Conservation (phyloP, 2,797 vertebrate genomes). For the Silurus lanzhouensis region DNA sequence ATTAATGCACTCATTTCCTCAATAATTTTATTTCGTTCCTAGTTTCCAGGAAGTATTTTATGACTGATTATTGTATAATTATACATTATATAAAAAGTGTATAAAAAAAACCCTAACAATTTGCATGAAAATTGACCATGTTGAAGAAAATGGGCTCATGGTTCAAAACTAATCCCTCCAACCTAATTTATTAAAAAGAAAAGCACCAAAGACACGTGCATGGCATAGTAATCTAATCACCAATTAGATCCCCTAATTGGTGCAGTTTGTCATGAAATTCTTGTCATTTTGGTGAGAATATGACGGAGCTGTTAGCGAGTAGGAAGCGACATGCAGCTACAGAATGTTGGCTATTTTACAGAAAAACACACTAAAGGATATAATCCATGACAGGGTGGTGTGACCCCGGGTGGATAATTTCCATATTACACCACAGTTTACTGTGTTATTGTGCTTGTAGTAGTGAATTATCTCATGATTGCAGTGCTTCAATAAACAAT, state of each 20-base stretch:
- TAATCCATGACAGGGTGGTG: background rate
- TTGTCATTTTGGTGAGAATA: background rate
- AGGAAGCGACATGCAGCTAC: background rate
- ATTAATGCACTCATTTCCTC: too few relatives aligned
- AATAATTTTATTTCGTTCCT: too few relatives aligned
- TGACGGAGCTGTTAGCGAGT: background rate
- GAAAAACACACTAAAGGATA: background rate
- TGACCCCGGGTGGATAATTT: background rate
- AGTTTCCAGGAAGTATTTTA: background rate
- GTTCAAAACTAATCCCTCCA: background rate
- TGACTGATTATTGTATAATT: background rate
- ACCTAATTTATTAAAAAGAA: background rate
- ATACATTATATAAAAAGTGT: background rate
- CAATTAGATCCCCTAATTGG: background rate
- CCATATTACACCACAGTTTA: background rate
- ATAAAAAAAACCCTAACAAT: background rate
- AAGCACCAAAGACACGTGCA: background rate
- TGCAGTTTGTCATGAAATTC: background rate
- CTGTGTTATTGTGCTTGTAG: background rate
- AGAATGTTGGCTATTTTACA: background rate
- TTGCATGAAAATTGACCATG: background rate
- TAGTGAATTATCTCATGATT: background rate
- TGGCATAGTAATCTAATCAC: background rate
- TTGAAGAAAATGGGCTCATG: background rate
- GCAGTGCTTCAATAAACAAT: background rate